These are phyloP conservation scores for Orthonevra nobilis DNA, from an alignment of 2,888 invertebrate species.

Conservation along the genomic window DNA sequence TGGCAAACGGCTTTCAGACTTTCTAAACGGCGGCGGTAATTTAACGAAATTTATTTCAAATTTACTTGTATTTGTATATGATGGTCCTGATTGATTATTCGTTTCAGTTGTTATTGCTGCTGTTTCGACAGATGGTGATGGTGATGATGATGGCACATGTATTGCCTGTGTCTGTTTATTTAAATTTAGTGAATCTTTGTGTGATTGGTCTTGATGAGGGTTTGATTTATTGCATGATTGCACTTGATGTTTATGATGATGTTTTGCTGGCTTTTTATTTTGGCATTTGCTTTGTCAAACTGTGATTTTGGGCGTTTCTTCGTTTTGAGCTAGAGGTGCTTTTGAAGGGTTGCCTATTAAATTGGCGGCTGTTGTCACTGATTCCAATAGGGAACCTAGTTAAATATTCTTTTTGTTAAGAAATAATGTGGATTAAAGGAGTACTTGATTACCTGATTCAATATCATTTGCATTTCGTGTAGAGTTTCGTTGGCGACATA, in stretches of 20 bases:
- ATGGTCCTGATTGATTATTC: constrained; percentile 16
- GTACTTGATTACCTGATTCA: constrained; percentile 77
- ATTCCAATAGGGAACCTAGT: constrained; percentile 77
- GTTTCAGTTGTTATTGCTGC: constrained; percentile 60
- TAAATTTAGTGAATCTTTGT: constrained; percentile 16
- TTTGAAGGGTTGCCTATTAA: constrained; percentile 71
- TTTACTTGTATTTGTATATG: constrained; percentile 52
- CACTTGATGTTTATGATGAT: constrained; percentile 40
- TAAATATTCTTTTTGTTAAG: neutral
- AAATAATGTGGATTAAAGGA: too few relatives aligned
- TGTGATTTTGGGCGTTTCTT: constrained; percentile 73
- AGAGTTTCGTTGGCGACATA: constrained; percentile 89
- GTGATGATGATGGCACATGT: constrained; percentile 66
- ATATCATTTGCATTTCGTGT: constrained; percentile 81
- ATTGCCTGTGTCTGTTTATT: constrained; percentile 65
- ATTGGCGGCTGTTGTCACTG: constrained; percentile 74
- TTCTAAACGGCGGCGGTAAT: constrained; percentile 60
- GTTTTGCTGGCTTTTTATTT: constrained; percentile 50
- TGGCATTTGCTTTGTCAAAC: constrained; percentile 78
- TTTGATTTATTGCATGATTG: constrained; percentile 23
- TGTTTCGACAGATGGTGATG: constrained; percentile 63
- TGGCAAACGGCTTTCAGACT: constrained; percentile 69
- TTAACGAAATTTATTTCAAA: constrained; percentile 63
- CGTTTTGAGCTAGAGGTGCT: constrained; percentile 72
- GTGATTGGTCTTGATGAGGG: constrained; percentile 23